Base-by-base conservation (phyloP, 2,888 invertebrate genomes). In the Congeria kusceri region DNA sequence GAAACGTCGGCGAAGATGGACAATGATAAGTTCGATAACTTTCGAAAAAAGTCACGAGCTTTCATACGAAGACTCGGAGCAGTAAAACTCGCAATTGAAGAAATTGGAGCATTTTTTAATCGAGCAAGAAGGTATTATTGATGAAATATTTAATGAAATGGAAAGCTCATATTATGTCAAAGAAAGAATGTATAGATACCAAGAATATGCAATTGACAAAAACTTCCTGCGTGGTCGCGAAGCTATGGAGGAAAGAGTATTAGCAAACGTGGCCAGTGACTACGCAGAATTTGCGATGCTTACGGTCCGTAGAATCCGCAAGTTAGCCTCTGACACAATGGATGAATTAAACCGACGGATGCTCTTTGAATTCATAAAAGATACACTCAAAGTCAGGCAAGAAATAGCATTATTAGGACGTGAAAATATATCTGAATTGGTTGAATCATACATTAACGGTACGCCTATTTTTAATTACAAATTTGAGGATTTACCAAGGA, bases 231-330 rank as follows among this genome's bases (percentile, higher is more conserved):
- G 88, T 25, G 87, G 76, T 1, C 72, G 89, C 1, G 87, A 89
- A 29, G 90, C 90, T 0, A 90, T 90, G 91, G 90, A 91, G 49
- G 91, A 89, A 66, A 72, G 88, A 61, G 88, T 87, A 9, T 73
- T 90, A 27, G 66, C 74, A 7, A 84, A 84, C 49, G 49, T 89
- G 2, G 84, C 83, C 20, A 77, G 85, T 18, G 89, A 86, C 0
- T 89, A 85, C 56, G 85, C 87, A 29, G 89, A 88, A 53, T 88
- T 85, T 80, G 78, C 85, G 11, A 86, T 79, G 68, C 56, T 78
- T 3, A 74, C 80, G 2, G 78, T 80, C 56, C 71, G 78, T 9
- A 67, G 82, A 59, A 47, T 84, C 5, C 32, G 58, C 11, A 73
- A 80, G 20, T 46, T 85, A 1, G 71, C 39, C 1, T 39, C 9